phyloP scores from a whole-genome alignment of 2,888 invertebrate genomes.

The Antheraea yamamai region DNA sequence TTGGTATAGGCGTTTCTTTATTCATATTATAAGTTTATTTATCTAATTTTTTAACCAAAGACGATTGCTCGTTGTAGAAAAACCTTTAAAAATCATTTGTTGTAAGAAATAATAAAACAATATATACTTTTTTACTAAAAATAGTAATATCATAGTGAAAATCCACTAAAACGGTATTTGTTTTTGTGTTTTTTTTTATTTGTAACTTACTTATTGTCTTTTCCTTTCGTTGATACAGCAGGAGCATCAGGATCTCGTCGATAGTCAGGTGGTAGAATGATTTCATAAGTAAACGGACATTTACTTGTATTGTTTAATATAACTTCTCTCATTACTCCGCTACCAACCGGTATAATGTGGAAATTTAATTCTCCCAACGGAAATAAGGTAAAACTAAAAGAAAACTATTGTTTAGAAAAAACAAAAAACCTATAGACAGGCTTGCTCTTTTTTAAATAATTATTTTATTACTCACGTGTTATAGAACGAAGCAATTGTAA shows the following conservation, averaged over 20 bases:
- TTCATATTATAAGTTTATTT: not conserved
- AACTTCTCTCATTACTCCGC: slow-evolving; percentile 76
- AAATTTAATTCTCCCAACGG: slow-evolving; percentile 83
- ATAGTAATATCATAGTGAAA: not conserved
- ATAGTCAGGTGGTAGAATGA: slow-evolving; percentile 60
- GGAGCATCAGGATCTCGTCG: slow-evolving; percentile 41
- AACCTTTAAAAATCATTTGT: not conserved
- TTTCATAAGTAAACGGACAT: slow-evolving; percentile 79
- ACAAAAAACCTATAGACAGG: not conserved
- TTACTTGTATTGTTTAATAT: slow-evolving; percentile 83
- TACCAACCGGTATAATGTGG: slow-evolving; percentile 79
- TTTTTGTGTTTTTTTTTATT: not conserved
- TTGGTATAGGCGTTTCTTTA: not conserved
- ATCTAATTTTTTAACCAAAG: not conserved
- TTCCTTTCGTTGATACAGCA: slow-evolving; percentile 40
- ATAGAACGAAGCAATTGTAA: slow-evolving; percentile 74
- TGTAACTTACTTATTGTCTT: slow-evolving; percentile 57
- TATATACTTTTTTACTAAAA: not conserved
- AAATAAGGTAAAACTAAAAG: slow-evolving; percentile 79
- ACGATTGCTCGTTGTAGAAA: not conserved
- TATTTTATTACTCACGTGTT: slow-evolving; percentile 61
- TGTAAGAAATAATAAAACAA: not conserved
- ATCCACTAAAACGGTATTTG: not conserved
- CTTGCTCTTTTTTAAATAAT: slow-evolving; percentile 7
- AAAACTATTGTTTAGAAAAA: not conserved